Evolutionary conservation across 2,888 invertebrate genomes (phyloP), one percentile per base, ranked within the genome.

Genomic region (Lepeophtheirus nordmannii): DNA sequence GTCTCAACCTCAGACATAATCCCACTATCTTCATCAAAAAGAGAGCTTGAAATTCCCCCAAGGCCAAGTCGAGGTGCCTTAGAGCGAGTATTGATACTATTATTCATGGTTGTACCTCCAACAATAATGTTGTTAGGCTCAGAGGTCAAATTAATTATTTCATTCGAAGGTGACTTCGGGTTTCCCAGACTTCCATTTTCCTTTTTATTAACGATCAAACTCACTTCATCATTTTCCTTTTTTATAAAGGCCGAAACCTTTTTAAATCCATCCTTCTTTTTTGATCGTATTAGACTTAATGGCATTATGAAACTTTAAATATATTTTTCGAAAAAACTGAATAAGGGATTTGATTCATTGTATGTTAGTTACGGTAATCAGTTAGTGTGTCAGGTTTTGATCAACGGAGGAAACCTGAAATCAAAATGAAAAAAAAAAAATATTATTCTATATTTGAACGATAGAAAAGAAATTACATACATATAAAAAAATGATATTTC

Each of bases 1-100:
- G 92, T 92, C 74, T 94, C 93, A 71, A 91, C 91, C 76, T 93
- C 93, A 7, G 92, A 93, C 93, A 94, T 93, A 74, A 93, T 92
- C 64, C 93, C 93, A 1, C 91, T 91, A 78, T 92, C 92, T 71
- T 92, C 92, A 75, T 90, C 90, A 68, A 89, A 80, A 79, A 86
- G 80, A 39, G 83, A 81, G 71, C 68, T 61, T 10, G 38, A 38
- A 14, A 46, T 46, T 46, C 53, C 53, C 9, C 40, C 39, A 3
- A 63, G 22, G 20, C 63, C 63, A 17, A 63, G 56, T 46, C 63
- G 63, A 3, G 63, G 63, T 17, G 30, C 46, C n/a, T 38, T 23
- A 11, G 60, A 37, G 23, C 60, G 60, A 46, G 53, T 17, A 14
- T 41, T 41, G n/a, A n/a, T n/a, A n/a, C n/a, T n/a, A 14, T 41